phyloP scores from a whole-genome alignment of 2,113 vertebrate species.

The Thamnaconus septentrionalis region DNA sequence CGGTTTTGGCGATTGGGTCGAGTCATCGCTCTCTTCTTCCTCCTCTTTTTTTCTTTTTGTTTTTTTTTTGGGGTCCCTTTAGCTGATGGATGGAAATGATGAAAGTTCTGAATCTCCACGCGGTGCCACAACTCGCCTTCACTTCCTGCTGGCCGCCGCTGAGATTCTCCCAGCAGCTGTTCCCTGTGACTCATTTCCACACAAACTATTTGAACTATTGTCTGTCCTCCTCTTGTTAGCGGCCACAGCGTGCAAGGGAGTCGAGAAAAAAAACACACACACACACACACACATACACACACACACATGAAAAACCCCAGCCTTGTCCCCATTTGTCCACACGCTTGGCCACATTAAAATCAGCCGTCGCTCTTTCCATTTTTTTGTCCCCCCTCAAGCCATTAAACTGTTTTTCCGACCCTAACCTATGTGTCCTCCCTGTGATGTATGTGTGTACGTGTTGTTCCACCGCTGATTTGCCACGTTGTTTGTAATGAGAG shows the following conservation, averaged over 20 bases:
- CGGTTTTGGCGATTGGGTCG: too few relatives aligned
- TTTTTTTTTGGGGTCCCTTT: too few relatives aligned
- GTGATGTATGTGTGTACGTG: conserved; percentile 22
- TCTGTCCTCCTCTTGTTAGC: conserved; percentile 33
- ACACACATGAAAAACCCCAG: conserved; percentile 8
- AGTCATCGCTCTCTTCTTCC: too few relatives aligned
- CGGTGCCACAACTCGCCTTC: background rate
- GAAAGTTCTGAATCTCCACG: conserved; percentile 6
- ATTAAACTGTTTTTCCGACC: conserved; percentile 43
- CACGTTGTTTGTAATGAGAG: conserved; percentile 62
- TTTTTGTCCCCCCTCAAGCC: too few relatives aligned
- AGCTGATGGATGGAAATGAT: conserved; percentile 10
- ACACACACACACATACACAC: too few relatives aligned
- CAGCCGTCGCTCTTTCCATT: conserved; percentile 20
- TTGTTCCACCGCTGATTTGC: conserved; percentile 42
- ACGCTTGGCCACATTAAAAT: conserved; percentile 18
- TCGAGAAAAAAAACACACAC: conserved; percentile 17
- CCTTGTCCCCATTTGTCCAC: conserved; percentile 20
- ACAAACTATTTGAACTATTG: conserved; percentile 23
- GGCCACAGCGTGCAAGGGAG: background rate
- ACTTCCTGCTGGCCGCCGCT: background rate
- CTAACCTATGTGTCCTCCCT: conserved; percentile 35
- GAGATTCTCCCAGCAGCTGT: conserved; percentile 9
- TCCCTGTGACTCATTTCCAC: conserved; percentile 13
- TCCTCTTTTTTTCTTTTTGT: background rate